Base-by-base conservation (phyloP, 2,888 invertebrate species). In the Caenorhabditis uteleia region DNA sequence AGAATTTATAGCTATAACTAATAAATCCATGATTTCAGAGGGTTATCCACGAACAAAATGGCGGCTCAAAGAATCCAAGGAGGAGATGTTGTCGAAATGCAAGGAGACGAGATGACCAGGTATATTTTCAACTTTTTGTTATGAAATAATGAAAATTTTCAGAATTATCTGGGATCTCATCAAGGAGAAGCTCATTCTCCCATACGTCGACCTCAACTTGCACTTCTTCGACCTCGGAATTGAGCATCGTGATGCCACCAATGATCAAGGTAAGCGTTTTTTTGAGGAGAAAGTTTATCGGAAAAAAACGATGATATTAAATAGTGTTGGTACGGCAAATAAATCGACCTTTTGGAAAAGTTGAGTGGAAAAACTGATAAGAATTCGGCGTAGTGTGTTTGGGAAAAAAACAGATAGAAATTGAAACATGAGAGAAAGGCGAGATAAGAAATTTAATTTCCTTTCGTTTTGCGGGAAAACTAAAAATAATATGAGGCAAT, bases 161-260 rank as follows among this genome's bases (percentile, higher is more conserved):
- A 86, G 97, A 78, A 92, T 98, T 72, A 95, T 98, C 84, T 98
- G 97, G 97, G 94, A 95, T 83, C 88, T 91, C 33, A 98, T 98
- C 80, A 98, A 97, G 86, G 89, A 95, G 58, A 97, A 97, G 85
- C 88, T 98, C 34, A 95, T 98, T 83, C 86, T 95, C 67, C 97
- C 97, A 0, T 95, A 93, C 86, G 87, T 98, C 78, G 93, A 97
- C 83, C 90, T 97, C 76, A 93, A 97, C 84, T 85, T 97, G 55
- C 93, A 95, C 83, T 89, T 90, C 7, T 97, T 89, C 84, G 98
- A 98, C 85, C 88, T 98, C 82, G 93, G 97, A 44, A 93, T 98
- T 77, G 92, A 97, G 86, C 88, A 93, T 84, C 89, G 97, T 64
- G 95, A 98, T 84, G 88, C 89, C 77, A 98, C 97, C 46, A 88